Base-by-base conservation (phyloP, 2,797 vertebrate species). In the Amphiprion clarkii region DNA sequence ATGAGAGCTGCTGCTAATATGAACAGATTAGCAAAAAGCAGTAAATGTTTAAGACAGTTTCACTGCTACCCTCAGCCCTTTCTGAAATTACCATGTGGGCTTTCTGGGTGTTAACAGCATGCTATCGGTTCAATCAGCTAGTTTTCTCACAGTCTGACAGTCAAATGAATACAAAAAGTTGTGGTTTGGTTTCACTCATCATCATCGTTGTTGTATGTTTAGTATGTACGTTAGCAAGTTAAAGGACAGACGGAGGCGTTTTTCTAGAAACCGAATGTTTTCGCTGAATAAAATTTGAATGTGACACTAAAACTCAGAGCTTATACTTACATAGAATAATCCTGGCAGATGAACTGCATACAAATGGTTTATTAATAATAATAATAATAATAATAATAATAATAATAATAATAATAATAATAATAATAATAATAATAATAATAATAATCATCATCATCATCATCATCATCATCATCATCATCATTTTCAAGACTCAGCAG, bases 251-350 rank as follows among this genome's bases (percentile, higher is more conserved):
- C 21, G 31, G 23, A n/a, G n/a, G 31, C 51, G 21, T 23, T 54
- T 67, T 29, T 21, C 23, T 13, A 21, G 12, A n/a, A 65, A 55
- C 23, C 21, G 49, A 57, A 21, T 46, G 17, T 51, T 53, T 52
- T 33, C n/a, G 60, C 49, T 72, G 5, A 48, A 36, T 53, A 10
- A 29, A 21, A 56, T 36, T 23, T 58, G 17, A 67, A 71, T 36
- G 46, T 67, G 55, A 67, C 75, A 54, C 62, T 14, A 57, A 59
- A 65, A 54, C 29, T 14, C 11, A 53, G 44, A 17, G 25, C 56
- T 51, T 27, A 76, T 84, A 55, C 79, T 63, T 83, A 76, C 71
- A 76, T 44, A 79, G 73, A 74, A 79, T 86, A 54, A 65, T 49
- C 19, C 67, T 85, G 73, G 83, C 69, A 67, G 76, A 88, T 79